Evolutionary conservation across 2,113 vertebrate genomes (phyloP), one percentile per base, ranked within the genome.

Genomic region (Etheostoma cragini): DNA sequence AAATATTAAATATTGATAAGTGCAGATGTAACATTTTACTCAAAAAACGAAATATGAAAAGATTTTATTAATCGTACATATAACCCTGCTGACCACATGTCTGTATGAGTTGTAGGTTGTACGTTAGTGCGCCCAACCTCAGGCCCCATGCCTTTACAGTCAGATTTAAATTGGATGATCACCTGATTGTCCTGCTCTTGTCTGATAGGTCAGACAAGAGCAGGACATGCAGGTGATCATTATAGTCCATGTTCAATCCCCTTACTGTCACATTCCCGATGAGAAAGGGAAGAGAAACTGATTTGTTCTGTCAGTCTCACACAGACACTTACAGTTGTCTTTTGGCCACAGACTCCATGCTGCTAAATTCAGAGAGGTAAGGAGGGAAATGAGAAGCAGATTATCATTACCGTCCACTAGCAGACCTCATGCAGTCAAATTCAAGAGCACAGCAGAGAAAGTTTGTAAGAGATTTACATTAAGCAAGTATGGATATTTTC

Each of bases 261-360:
- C 53, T 64, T 63, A 16, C 76, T 78, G 60, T 79, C 26, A 71
- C 65, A 78, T 78, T 50, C 69, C 49, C 12, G 8, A 42, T 14
- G 45, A 24, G 8, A 61, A 6, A 24, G 33, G 24, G 8, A 30
- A 58, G 62, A 52, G 21, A 67, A 66, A n/a, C 30, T 47, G 53
- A 67, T 63, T 68, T 72, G 45, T 61, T 72, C 46, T 24, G 24
- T 69, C 78, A 58, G 19, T 47, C 42, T 2, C 8, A 24, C 14
- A 46, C 54, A 26, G 2, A 15, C 54, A 26, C 22, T 3, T 13
- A 6, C 5, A 16, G 4, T 46, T 42, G 6, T 72, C 71, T 54
- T 19, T 22, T 45, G 3, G 35, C 53, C 1, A 0, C 38, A 46
- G 62, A 65, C 69, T 35, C 33, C 50, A 52, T 42, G 30, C 54